Evolutionary conservation across 2,888 invertebrate species (phyloP).

Genomic region (Phengaris arion): DNA sequence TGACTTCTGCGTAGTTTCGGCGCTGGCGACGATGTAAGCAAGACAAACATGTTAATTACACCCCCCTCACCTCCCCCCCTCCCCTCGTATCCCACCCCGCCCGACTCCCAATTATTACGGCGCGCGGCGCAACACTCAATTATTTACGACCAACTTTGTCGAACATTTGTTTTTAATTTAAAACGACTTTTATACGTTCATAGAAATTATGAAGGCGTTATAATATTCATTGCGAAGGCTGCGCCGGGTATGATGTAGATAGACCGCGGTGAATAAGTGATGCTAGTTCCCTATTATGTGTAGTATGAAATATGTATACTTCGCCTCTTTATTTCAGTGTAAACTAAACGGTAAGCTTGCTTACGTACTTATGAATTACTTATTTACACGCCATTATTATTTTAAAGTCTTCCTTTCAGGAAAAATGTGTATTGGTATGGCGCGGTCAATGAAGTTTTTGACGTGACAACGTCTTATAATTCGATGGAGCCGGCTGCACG

Average conservation of each 20-base stretch:
- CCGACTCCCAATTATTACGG: slow-evolving; percentile 47
- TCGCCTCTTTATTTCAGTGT: slow-evolving; percentile 40
- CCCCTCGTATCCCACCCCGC: slow-evolving; percentile 39
- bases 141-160: slow-evolving; percentile 61
- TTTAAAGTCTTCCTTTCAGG: neutral
- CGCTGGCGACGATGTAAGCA: slow-evolving; percentile 74
- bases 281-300: slow-evolving; percentile 47
- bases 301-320: slow-evolving; percentile 43
- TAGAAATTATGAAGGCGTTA: slow-evolving; percentile 49
- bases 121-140: slow-evolving; percentile 53
- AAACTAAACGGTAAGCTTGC: slow-evolving; percentile 34
- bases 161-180: slow-evolving; percentile 65
- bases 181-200: slow-evolving; percentile 50
- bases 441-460: neutral
- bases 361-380: slow-evolving; percentile 23
- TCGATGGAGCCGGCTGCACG: too few relatives aligned
- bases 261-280: slow-evolving; percentile 48
- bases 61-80: slow-evolving; percentile 40
- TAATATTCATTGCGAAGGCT: slow-evolving; percentile 50
- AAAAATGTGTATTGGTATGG: neutral
- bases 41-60: slow-evolving; percentile 78
- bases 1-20: slow-evolving; percentile 75
- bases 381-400: slow-evolving; percentile 7
- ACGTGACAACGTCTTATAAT: too few relatives aligned
- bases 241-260: slow-evolving; percentile 49